Evolutionary conservation across 2,888 invertebrate species (phyloP), one percentile per base, ranked within the genome.

Genomic region (Ditula angustiorana): DNA sequence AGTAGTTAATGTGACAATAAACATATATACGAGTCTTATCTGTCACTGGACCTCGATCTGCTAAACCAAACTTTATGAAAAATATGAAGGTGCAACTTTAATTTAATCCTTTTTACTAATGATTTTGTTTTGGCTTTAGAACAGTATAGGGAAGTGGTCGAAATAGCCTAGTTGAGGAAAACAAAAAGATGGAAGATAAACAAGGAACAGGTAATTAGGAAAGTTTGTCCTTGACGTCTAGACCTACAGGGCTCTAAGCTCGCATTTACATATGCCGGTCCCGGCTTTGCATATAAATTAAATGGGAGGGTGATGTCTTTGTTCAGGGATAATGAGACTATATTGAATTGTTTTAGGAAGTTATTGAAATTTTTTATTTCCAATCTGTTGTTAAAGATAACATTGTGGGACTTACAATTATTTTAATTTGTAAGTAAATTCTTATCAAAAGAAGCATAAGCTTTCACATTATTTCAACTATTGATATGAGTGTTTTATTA

Each of bases 191-290:
- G 16, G 5, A 37, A 55, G 26, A 41, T 37, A 55, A 53, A 53
- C 35, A 41, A 55, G 37, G 41, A 41, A 37, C 55, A 55, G 41
- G 41, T 41, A 55, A 41, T 55, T 55, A 41, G 37, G 26, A 41
- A 55, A 55, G 55, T 55, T 41, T 55, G 55, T 41, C 41, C 24
- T 41, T 41, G 41, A 41, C 41, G 41, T 41, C 41, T 41, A 55
- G 21, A 55, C 26, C 55, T 55, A 26, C 26, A 16, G 26, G 41
- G 10, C 41, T 26, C 26, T 55, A 55, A 55, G 37, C 55, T 26
- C 55, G 2, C 35, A 55, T 55, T 55, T 41, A 55, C 55, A 55
- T 55, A 55, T 41, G 55, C 23, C 55, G 55, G 55, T 41, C 26
- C 41, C 41, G 41, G 41, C 41, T 52, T 52, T 52, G 30, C 50